Evolutionary conservation across 1,140 invertebrate species (phyloP).

Genomic region (Dryas iulia): DNA sequence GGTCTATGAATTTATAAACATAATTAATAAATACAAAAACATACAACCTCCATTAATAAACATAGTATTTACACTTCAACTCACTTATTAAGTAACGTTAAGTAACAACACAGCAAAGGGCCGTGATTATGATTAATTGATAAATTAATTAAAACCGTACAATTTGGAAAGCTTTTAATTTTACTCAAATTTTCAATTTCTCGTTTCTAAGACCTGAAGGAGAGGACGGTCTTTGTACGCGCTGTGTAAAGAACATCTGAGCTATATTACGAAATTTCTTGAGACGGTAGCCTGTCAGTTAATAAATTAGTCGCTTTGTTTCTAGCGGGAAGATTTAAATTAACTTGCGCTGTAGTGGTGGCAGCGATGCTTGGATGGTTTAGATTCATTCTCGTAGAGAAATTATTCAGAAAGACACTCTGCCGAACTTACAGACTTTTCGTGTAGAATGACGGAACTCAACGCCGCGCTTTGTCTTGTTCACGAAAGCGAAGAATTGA

Average conservation of each 20-base stretch:
- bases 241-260: neutral
- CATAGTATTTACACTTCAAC: neutral
- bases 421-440: no score
- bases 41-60: neutral
- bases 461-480: no score
- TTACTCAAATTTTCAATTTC: neutral
- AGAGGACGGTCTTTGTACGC: neutral
- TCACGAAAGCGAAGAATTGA: no score
- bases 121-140: neutral
- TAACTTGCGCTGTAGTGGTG: no score
- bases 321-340: no score
- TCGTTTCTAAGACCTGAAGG: neutral
- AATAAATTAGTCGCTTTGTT: neutral
- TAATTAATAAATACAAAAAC: no score
- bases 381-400: no score
- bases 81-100: neutral
- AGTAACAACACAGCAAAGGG: neutral
- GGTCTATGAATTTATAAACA: no score
- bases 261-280: neutral
- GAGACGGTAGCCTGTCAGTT: neutral
- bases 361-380: no score
- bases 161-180: neutral
- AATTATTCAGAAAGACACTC: no score
- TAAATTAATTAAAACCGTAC: neutral
- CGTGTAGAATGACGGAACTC: no score